Percentiles rank a stretch among this genome's conserved stretches.
Evolutionary conservation across 1,140 invertebrate genomes (phyloP).

Genomic region (Thaumatotibia leucotreta): DNA sequence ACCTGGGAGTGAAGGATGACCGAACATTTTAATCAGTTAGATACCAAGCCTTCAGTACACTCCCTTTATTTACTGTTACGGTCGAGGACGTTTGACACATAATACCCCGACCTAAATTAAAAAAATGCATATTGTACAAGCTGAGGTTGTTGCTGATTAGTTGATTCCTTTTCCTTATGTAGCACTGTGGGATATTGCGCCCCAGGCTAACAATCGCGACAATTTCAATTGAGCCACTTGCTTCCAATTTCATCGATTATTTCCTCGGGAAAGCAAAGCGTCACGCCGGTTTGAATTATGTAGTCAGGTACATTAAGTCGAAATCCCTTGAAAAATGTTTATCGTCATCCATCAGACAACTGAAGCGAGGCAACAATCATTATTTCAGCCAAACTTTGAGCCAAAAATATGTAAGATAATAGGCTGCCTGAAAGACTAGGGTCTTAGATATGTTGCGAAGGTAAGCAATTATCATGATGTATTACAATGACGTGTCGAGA

Average conservation of each 20-base stretch:
- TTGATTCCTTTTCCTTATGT: no score
- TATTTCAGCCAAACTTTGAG: no score
- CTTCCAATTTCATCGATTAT: neutral
- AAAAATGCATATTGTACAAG: neutral
- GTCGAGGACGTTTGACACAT: neutral
- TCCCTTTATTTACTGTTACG: neutral
- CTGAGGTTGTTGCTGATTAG: neutral
- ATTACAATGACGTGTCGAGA: neutral
- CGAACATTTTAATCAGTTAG: neutral
- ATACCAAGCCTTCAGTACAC: neutral
- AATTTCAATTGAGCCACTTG: conserved; percentile 8
- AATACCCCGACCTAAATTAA: neutral
- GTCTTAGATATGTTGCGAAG: no score
- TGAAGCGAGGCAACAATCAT: no score
- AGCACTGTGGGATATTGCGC: neutral
- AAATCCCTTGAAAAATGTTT: no score
- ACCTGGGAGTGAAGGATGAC: neutral
- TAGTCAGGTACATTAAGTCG: no score
- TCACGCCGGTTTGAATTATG: no score
- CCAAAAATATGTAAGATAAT: no score
- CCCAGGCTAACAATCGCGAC: neutral
- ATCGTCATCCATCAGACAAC: no score
- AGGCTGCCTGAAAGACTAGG: no score
- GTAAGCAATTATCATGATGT: no score
- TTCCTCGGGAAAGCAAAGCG: neutral